phyloP scores from a whole-genome alignment of 2,797 vertebrate genomes.

The Fringilla coelebs region DNA sequence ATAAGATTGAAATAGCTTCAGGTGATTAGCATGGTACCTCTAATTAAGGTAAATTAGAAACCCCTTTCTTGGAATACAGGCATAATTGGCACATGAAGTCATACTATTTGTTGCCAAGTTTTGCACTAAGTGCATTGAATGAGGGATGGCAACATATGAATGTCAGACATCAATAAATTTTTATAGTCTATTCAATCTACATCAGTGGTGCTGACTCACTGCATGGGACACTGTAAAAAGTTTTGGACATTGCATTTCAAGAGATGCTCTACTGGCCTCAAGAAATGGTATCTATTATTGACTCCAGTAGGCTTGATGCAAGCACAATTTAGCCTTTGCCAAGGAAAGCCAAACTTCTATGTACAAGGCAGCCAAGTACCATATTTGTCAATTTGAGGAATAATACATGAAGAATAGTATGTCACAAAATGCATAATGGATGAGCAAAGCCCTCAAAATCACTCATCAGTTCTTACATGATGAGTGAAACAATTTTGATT shows the following conservation, averaged over 20 bases:
- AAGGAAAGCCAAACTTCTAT: not conserved
- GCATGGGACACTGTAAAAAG: fast-evolving
- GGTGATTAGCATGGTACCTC: not conserved
- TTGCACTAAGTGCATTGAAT: not conserved
- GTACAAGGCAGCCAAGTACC: not conserved
- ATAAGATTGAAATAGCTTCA: not conserved
- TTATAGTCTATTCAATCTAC: not conserved
- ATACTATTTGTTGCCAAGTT: not conserved
- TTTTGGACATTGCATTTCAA: not conserved
- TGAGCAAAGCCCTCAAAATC: not conserved
- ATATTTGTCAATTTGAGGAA: not conserved
- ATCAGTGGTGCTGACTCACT: not conserved
- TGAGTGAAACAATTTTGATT: not conserved
- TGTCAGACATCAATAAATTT: not conserved
- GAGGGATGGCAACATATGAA: not conserved
- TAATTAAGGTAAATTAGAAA: not conserved
- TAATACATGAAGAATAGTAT: not conserved
- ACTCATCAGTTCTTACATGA: fast-evolving
- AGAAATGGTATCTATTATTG: not conserved
- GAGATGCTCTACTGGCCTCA: not conserved
- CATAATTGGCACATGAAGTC: not conserved
- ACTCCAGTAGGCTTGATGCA: not conserved
- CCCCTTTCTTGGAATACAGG: not conserved
- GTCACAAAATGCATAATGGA: not conserved
- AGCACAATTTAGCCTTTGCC: not conserved